These are phyloP conservation scores for Mystacides longicornis DNA, from an alignment of 2,888 invertebrate species.

Conservation along the genomic window DNA sequence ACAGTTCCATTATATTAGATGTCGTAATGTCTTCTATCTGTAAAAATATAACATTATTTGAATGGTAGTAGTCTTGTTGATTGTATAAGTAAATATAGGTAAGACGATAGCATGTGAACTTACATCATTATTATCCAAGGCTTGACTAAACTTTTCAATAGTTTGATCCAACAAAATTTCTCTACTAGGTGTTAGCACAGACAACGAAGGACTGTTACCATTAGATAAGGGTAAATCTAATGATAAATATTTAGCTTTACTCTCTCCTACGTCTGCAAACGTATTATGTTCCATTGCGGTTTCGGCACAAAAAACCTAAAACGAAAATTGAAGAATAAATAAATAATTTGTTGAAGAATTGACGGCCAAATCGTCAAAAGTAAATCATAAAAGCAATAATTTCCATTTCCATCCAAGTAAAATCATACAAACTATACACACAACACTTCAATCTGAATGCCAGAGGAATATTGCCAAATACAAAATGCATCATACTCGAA, in stretches of 20 bases:
- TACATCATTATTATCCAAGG: conserved; percentile 44
- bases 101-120: too few relatives aligned
- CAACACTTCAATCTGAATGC: too few relatives aligned
- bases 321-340: neutral
- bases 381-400: too few relatives aligned
- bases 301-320: conserved; percentile 15
- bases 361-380: too few relatives aligned
- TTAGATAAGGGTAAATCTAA: neutral
- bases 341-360: too few relatives aligned
- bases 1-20: conserved; percentile 64
- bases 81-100: too few relatives aligned
- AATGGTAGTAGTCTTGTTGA: neutral
- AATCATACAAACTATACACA: too few relatives aligned
- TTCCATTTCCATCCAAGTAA: too few relatives aligned
- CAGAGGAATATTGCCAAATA: too few relatives aligned
- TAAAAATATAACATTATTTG: conserved; percentile 4
- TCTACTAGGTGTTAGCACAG: conserved; percentile 37
- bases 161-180: conserved; percentile 47
- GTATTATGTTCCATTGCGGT: neutral
- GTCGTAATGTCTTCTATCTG: conserved; percentile 52
- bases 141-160: conserved; percentile 39
- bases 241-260: neutral
- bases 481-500: too few relatives aligned
- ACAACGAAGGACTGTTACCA: neutral
- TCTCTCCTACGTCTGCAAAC: neutral